phyloP scores from a whole-genome alignment of 2,113 vertebrate genomes.

The Hemiscyllium ocellatum region DNA sequence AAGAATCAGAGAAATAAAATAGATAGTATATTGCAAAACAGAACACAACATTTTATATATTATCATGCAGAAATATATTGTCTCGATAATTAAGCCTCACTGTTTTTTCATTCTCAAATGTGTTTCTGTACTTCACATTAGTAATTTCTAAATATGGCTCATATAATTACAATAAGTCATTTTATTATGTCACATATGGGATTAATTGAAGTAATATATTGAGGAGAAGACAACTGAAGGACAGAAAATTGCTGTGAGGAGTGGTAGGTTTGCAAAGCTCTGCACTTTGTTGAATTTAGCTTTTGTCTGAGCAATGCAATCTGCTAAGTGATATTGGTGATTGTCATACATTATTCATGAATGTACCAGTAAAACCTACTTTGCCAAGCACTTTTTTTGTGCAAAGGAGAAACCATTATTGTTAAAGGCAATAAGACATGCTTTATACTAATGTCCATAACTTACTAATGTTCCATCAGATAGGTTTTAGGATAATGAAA shows the following conservation, averaged over 20 bases:
- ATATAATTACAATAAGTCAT: background rate
- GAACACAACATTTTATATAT: background rate
- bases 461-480: background rate
- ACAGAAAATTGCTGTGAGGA: background rate
- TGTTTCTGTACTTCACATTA: background rate
- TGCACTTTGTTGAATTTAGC: background rate
- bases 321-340: background rate
- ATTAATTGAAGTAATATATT: background rate
- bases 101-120: background rate
- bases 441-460: background rate
- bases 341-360: conserved; percentile 19
- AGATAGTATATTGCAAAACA: background rate
- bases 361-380: background rate
- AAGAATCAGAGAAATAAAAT: background rate
- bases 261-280: background rate
- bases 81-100: background rate
- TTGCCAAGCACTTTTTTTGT: background rate
- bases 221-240: background rate
- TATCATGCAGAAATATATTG: background rate
- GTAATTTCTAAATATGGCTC: background rate
- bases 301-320: background rate
- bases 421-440: background rate
- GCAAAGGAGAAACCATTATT: background rate
- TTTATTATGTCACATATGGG: background rate
- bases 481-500: background rate